phyloP scores from a whole-genome alignment of 2,888 invertebrate species.

The Xestobium rufovillosum region DNA sequence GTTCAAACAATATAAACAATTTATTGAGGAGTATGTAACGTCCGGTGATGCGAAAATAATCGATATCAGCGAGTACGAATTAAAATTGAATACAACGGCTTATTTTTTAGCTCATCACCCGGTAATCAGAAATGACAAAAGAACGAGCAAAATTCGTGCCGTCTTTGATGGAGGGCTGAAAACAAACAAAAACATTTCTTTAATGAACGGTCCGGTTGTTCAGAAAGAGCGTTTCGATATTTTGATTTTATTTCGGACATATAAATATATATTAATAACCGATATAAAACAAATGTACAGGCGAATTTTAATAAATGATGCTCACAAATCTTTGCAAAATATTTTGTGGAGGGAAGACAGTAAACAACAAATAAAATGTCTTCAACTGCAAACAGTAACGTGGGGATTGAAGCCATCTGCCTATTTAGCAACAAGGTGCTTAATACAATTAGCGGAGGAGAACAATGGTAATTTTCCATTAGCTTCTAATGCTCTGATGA shows the following conservation, averaged over 20 bases:
- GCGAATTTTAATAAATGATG: constrained; percentile 11
- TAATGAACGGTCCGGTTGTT: constrained; percentile 12
- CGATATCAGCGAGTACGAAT: not conserved
- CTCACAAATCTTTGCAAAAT: constrained; percentile 15
- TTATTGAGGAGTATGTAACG: constrained; percentile 16
- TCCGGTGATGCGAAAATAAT: constrained; percentile 15
- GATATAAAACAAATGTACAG: constrained; percentile 20
- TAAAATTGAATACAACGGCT: not conserved
- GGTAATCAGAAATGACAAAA: constrained; percentile 17
- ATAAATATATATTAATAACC: constrained; percentile 14
- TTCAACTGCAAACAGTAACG: constrained; percentile 17
- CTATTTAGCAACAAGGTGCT: constrained; percentile 17
- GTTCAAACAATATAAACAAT: constrained; percentile 13
- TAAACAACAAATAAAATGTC: constrained; percentile 8
- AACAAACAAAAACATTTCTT: constrained; percentile 13
- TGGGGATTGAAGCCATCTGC: constrained; percentile 16
- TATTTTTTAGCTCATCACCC: constrained; percentile 20
- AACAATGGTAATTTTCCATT: constrained; percentile 12
- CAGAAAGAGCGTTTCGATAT: constrained; percentile 20
- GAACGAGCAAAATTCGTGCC: constrained; percentile 16
- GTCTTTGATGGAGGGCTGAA: constrained; percentile 21
- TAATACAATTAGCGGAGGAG: constrained; percentile 13
- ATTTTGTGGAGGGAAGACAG: constrained; percentile 15
- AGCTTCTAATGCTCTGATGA: constrained; percentile 11
- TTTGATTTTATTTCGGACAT: constrained; percentile 12